Evolutionary conservation across 2,113 vertebrate genomes (phyloP), one percentile per base, ranked within the genome.

Genomic region (Dasyornis broadbenti): DNA sequence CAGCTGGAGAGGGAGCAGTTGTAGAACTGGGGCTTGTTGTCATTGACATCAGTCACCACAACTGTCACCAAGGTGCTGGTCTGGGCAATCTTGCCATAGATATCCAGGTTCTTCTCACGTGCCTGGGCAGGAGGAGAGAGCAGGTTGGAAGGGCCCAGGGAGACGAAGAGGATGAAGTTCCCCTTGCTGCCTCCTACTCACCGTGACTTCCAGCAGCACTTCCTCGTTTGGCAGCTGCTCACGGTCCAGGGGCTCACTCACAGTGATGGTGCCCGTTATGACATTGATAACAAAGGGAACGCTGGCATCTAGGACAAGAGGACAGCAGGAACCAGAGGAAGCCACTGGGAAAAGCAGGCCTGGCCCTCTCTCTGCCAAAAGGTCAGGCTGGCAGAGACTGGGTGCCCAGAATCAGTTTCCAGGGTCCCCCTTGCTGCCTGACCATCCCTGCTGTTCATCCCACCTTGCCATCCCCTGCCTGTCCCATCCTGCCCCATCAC

Each of bases 21-120:
- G 93, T 98, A 99, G 95, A 99, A 99, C 56, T 97, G 30, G 2
- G 99, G 99, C 22, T 53, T 72, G 90, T 99, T 98, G 97, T 99
- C 99, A 47, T 99, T 99, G 64, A 98, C 9, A 10, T 99, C 99
- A 0, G 79, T 56, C 86, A 99, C 98, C 16, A 23, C 75, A 80
- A 99, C 91, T 7, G 93, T 93, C 54, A 99, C 98, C 39, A 64
- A 52, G 6, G 97, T 96, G 64, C 39, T 97, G 27, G 89, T 68
- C 37, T 94, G 45, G 53, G 98, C 97, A 53, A 65, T 15, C 4
- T 94, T 53, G 39, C 82, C 78, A 0, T 98, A 2, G 90, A 97
- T 95, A 68, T 98, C 83, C 31, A 7, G 26, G 9, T 96, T 2
- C 21, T 7, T 17, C 95, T 98, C 98, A 6, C 31, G 84, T 10